Base-by-base conservation (phyloP, 2,113 vertebrate genomes). In the Prochilodus magdalenae region DNA sequence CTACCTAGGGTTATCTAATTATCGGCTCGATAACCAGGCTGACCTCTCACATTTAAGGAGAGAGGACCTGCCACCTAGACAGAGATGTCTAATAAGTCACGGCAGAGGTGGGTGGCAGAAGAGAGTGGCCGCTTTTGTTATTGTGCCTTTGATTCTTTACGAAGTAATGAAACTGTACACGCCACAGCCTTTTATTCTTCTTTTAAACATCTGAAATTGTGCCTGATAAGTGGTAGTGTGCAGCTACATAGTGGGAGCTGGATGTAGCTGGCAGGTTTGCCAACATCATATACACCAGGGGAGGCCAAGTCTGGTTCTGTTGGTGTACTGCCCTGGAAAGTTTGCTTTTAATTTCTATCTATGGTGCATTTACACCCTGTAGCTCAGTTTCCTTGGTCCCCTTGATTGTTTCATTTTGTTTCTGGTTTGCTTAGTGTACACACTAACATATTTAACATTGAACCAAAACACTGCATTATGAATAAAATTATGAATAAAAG, bases 41-140 rank as follows among this genome's bases (percentile, higher is more conserved):
- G 91, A 93, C 90, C 93, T 93, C 89, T 94, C 89, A 94, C 90
- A 92, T 92, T 82, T 91, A 89, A 92, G 83, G 83, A 85, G 78
- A 87, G 71, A 69, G 88, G 88, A 85, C 44, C 51, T 73, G 81
- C 69, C 87, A 90, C 89, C 79, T 83, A 89, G 89, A 89, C 85
- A 82, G 91, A 92, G 91, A 86, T 75, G 71, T 88, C 88, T 92
- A 91, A 93, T 90, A 91, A 91, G 88, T 84, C 60, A 81, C 36
- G 70, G 84, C 71, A 78, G 85, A 70, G 79, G 79, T 72, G 72
- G 82, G 63, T 27, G 30, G 74, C 63, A 67, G 22, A 55, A 81
- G 65, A 81, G 84, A 84, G 73, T 51, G 74, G 33, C 36, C 40
- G 69, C 65, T 78, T 86, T 83, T 73, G 71, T 88, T 86, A 90